Evolutionary conservation across 2,113 vertebrate species (phyloP).

Genomic region (Gobius niger): DNA sequence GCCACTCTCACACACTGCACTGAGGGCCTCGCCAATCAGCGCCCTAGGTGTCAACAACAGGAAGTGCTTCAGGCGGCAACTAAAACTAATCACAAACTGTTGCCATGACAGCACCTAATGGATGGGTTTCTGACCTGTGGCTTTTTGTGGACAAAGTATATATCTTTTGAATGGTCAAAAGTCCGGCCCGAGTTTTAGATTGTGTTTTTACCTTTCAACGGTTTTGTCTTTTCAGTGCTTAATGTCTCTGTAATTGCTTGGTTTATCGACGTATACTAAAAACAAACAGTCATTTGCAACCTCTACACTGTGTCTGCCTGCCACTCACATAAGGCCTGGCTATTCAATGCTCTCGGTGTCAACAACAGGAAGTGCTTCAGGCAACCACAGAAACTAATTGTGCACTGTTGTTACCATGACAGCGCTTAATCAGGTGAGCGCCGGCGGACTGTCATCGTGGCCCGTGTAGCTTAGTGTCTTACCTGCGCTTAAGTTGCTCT

Average conservation of each 20-base stretch:
- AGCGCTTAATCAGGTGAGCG: slow-evolving; percentile 55
- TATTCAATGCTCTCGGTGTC: slow-evolving; percentile 58
- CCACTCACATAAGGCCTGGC: slow-evolving; percentile 45
- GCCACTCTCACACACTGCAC: slow-evolving; percentile 48
- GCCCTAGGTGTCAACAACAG: slow-evolving; percentile 50
- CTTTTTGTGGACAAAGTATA: too few species aligned
- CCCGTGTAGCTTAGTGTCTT: slow-evolving; percentile 33
- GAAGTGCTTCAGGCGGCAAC: slow-evolving; percentile 35
- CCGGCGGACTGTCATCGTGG: slow-evolving; percentile 32
- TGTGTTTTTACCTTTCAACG: too few species aligned
- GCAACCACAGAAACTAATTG: slow-evolving; percentile 39
- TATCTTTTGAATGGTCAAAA: too few species aligned
- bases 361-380: slow-evolving; percentile 45
- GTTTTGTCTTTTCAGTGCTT: too few species aligned
- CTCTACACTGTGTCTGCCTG: slow-evolving; percentile 49
- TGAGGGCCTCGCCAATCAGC: slow-evolving; percentile 55
- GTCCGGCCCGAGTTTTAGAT: too few species aligned
- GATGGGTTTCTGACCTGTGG: too few species aligned
- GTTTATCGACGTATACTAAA: too few species aligned
- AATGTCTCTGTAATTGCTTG: too few species aligned
- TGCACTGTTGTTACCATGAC: slow-evolving; percentile 52
- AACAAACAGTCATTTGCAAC: too few species aligned
- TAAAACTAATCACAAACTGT: slow-evolving; percentile 40
- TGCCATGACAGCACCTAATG: slow-evolving; percentile 60
- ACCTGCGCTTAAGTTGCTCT: not conserved